phyloP scores from a whole-genome alignment of 2,113 vertebrate species.

The Syngnathus scovelli region DNA sequence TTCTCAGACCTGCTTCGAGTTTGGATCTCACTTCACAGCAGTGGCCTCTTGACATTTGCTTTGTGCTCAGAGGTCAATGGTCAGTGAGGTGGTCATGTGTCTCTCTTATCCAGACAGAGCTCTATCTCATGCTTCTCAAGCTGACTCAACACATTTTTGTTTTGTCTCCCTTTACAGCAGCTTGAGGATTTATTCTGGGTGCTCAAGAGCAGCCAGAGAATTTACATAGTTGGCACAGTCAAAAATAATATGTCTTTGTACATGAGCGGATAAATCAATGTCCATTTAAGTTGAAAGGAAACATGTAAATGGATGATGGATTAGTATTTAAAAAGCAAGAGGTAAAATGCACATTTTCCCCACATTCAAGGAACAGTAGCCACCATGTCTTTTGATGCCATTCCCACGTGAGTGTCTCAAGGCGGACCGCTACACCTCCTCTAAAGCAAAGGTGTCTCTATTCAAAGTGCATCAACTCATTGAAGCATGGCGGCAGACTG shows the following conservation, averaged over 20 bases:
- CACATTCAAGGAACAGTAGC: conserved; percentile 40
- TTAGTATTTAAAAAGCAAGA: conserved; percentile 60
- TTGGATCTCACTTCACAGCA: conserved; percentile 44
- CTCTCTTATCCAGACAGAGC: conserved; percentile 37
- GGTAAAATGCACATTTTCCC: conserved; percentile 57
- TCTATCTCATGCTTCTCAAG: conserved; percentile 32
- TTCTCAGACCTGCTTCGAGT: conserved; percentile 46
- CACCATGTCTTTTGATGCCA: conserved; percentile 22
- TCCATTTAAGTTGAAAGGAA: conserved; percentile 42
- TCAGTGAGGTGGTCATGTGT: conserved; percentile 58
- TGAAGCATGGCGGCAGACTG: conserved; percentile 15
- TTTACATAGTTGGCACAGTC: conserved; percentile 69
- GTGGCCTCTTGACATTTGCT: conserved; percentile 51
- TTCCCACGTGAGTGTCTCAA: conserved; percentile 33
- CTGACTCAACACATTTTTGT: not conserved
- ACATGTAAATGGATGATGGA: conserved; percentile 26
- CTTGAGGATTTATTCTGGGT: conserved; percentile 2
- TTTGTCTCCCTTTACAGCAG: not conserved
- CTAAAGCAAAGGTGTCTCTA: conserved; percentile 33
- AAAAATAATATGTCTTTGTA: conserved; percentile 44
- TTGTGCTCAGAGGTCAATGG: conserved; percentile 39
- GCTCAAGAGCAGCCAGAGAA: conserved; percentile 49
- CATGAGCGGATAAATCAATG: conserved; percentile 38
- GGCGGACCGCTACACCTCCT: conserved; percentile 13
- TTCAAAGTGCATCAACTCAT: conserved; percentile 45